Evolutionary conservation across 2,113 vertebrate genomes (phyloP), one percentile per base, ranked within the genome.

Genomic region (Odocoileus virginianus): DNA sequence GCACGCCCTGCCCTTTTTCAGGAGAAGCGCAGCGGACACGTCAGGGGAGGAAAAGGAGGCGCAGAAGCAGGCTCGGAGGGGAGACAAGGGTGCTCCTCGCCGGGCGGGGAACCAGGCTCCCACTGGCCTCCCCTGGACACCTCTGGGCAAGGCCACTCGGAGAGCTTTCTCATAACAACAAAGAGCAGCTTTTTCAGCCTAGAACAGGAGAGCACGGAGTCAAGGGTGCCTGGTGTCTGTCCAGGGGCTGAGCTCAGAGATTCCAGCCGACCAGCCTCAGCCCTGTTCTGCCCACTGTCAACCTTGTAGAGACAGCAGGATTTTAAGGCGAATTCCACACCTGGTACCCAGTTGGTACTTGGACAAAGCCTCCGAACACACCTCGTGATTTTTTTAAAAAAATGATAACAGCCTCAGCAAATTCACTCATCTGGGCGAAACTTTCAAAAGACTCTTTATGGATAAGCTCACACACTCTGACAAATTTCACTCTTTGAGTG

Each of bases 381-480:
- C 60, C 90, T 94, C 60, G 89, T 45, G 97, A 98, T 45, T 95
- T 98, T 1, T 27, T 58, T 25, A 19, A 21, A 11, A 71, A 94
- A 97, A 95, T 40, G 84, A 96, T 91, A 96, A 96, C 81, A 89
- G 96, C 95, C 96, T 97, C 92, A 57, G 92, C 95, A 98, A 97
- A 97, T 47, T 93, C 93, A 94, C 89, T 97, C 98, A 96, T 96
- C 91, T 82, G 83, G 92, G 95, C 61, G 92, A 97, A 98, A 98
- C 96, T 98, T 98, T 93, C 90, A 88, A 94, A 98, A 98, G 98
- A 95, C 57, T 97, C 98, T 98, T 98, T 96, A 98, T 81, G 81
- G 96, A 92, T 87, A 93, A 98, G 94, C 97, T 98, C 98, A 98
- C 98, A 98, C 85, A 52, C 93, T 97, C 98, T 97, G 98, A 98